phyloP scores from a whole-genome alignment of 2,888 invertebrate genomes.

The Atethmia centrago region DNA sequence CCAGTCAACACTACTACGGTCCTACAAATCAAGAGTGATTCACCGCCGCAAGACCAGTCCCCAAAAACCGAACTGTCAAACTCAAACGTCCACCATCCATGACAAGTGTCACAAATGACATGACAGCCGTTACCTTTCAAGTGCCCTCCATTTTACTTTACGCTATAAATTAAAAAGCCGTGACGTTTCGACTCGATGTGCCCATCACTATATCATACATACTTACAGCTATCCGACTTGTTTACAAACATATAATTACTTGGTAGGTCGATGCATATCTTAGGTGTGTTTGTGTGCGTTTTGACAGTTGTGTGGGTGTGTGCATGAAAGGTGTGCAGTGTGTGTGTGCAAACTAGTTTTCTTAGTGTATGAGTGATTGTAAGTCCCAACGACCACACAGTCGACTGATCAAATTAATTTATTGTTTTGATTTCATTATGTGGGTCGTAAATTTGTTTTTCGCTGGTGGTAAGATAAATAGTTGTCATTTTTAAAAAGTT shows the following conservation, averaged over 20 bases:
- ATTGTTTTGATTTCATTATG: conserved; percentile 57
- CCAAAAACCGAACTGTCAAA: conserved; percentile 1
- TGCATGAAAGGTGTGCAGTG: conserved; percentile 8
- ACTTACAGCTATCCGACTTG: conserved; percentile 71
- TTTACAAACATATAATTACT: conserved; percentile 90
- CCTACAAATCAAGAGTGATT: background rate
- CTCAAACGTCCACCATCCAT: conserved; percentile 10
- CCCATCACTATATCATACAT: conserved; percentile 73
- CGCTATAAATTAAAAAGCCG: conserved; percentile 38
- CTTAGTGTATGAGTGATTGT: conserved; percentile 79
- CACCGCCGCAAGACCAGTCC: background rate
- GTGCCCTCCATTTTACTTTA: conserved; percentile 34
- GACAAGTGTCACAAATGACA: conserved; percentile 51
- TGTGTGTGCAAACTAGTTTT: conserved; percentile 82
- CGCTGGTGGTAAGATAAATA: background rate
- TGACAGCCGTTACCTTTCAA: conserved; percentile 43
- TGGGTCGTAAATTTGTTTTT: conserved; percentile 14
- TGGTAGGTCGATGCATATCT: conserved; percentile 90
- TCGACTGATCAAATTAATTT: conserved; percentile 75
- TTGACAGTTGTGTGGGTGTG: conserved; percentile 55
- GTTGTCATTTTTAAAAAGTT: background rate
- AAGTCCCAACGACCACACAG: conserved; percentile 77
- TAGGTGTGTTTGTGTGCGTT: conserved; percentile 72
- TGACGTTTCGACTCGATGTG: conserved; percentile 63
- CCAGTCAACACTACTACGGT: no score